Percentiles rank a stretch among this genome's conserved stretches.
These are phyloP conservation scores for Rynchops niger DNA, from an alignment of 2,113 vertebrate species.

Conservation along the genomic window DNA sequence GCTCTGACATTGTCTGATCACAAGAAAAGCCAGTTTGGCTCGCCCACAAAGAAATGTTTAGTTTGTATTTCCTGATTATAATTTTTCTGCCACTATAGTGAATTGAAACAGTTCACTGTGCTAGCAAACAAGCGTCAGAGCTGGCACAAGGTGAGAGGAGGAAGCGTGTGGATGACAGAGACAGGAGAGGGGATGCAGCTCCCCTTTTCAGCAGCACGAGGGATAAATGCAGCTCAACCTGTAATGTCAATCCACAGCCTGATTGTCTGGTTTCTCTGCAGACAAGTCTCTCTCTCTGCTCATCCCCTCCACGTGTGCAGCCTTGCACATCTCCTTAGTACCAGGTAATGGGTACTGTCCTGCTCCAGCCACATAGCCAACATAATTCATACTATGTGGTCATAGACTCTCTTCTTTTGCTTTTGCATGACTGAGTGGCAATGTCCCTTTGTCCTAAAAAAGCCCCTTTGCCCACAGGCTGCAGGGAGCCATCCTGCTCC, in stretches of 20 bases:
- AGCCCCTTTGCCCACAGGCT: not conserved
- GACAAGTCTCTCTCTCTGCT: not conserved
- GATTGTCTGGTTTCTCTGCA: not conserved
- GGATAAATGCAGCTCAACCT: not conserved
- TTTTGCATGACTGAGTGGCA: not conserved
- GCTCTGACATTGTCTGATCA: not conserved
- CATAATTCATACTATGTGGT: not conserved
- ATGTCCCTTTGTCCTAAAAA: not conserved
- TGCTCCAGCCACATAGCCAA: not conserved
- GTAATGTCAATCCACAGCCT: not conserved
- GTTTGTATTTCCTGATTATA: not conserved
- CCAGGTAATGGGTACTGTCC: not conserved
- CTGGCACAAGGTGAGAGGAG: not conserved
- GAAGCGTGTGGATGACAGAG: not conserved
- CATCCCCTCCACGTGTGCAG: not conserved
- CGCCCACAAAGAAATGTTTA: not conserved
- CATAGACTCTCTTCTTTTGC: not conserved
- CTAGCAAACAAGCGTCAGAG: not conserved
- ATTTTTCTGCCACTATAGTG: not conserved
- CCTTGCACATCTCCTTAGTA: not conserved
- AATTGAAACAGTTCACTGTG: not conserved
- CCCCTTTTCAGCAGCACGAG: not conserved
- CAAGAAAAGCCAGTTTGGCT: not conserved
- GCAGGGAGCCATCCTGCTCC: not conserved
- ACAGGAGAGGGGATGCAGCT: not conserved